These are phyloP conservation scores for Tyrannus savana DNA, from an alignment of 2,113 vertebrate genomes.

Conservation along the genomic window DNA sequence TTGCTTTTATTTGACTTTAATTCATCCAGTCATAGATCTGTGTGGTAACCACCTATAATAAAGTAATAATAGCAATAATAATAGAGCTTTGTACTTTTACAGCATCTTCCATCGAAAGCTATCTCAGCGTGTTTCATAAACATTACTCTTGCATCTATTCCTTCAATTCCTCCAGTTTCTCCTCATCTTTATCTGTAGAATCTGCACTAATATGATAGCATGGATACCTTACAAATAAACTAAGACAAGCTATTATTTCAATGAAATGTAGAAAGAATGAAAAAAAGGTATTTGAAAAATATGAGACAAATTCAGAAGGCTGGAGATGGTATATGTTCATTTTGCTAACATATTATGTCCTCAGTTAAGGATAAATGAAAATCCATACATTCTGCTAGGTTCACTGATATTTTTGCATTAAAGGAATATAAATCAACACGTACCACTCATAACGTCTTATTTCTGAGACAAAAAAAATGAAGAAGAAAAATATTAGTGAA, in stretches of 20 bases:
- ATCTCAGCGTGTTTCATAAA: slow-evolving; percentile 6
- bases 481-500: background rate
- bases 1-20: slow-evolving; percentile 62
- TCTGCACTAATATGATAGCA: background rate
- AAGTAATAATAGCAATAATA: slow-evolving; percentile 43
- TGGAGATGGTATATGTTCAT: background rate
- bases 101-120: background rate
- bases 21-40: slow-evolving; percentile 51
- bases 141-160: background rate
- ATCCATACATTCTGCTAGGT: slow-evolving; percentile 13
- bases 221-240: slow-evolving; percentile 1
- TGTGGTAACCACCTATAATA: slow-evolving; percentile 43
- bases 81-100: slow-evolving; percentile 19
- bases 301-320: background rate
- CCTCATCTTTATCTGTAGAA: background rate
- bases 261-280: background rate
- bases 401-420: background rate
- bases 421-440: background rate
- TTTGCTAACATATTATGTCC: slow-evolving; percentile 19
- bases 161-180: slow-evolving; percentile 15
- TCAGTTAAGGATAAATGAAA: slow-evolving; percentile 54
- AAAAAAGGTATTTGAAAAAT: slow-evolving; percentile 38
- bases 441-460: background rate
- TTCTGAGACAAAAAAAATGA: slow-evolving; percentile 16
- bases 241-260: background rate